Evolutionary conservation across 2,888 invertebrate species (phyloP), one percentile per base, ranked within the genome.

Genomic region (Ethmia dodecea): DNA sequence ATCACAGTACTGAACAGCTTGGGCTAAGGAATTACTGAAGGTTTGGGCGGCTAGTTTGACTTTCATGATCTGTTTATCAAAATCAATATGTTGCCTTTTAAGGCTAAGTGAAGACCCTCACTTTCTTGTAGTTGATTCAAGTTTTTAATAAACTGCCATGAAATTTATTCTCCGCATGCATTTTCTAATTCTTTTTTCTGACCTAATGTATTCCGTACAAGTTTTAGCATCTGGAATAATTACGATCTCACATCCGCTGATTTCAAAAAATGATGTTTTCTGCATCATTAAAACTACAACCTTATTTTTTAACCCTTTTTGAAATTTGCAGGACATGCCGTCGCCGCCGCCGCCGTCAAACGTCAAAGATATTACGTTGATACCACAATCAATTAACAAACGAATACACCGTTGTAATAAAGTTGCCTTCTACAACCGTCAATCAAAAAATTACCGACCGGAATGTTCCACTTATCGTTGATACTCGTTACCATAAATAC

Each of bases 381-480:
- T 15, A 12, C 41, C 45, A 11, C 38, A 29, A 25, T 45, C 43
- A 1, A 41, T 9, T 5, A 44, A 10, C 9, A 42, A 22, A n/a
- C 45, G 31, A 8, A 51, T 15, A 22, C 43, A 45, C 3, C 41
- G 39, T 6, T n/a, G 30, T 1, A 49, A 31, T 3, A 56, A 3
- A 33, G 25, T 30, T 53, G 49, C 16, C 35, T 28, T 5, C 42
- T 45, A 2, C 43, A 28, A n/a, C 52, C 43, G 22, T 47, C 36
- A 1, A 52, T 38, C 12, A 52, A 27, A 40, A 55, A 56, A 45
- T 49, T 53, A 1, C 42, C 52, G 1, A 55, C 41, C 2, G 52
- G 52, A 13, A 52, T 29, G 41, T 55, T 55, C 34, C 40, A 55
- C 1, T 12, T 2, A 2, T 28, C 45, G 31, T 58, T 55, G 3